Percentiles rank a stretch among this genome's conserved stretches.
phyloP scores from a whole-genome alignment of 1,140 invertebrate genomes.

The Calliphora vicina region DNA sequence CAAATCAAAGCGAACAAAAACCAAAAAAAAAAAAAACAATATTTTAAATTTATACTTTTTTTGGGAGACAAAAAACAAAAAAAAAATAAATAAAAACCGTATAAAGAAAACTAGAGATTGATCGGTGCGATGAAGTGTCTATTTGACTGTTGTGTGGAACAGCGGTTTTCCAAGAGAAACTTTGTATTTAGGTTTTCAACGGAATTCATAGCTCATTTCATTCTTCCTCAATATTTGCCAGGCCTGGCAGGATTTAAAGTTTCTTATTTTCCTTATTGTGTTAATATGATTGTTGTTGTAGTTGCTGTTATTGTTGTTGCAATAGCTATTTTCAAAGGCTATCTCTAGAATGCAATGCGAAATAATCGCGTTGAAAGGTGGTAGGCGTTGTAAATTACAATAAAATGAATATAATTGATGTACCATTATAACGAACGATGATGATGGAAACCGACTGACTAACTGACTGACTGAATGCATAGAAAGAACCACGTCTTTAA shows the following conservation, averaged over 20 bases:
- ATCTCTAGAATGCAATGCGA: conserved; percentile 2
- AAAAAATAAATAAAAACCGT: too few species aligned
- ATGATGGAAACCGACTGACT: too few species aligned
- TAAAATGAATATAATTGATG: conserved; percentile 35
- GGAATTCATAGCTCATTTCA: neutral
- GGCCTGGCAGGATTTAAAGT: neutral
- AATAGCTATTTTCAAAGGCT: neutral
- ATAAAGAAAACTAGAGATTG: conserved; percentile 19
- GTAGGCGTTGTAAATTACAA: conserved; percentile 35
- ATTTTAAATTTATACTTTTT: neutral
- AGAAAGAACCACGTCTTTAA: neutral
- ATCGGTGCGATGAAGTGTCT: conserved; percentile 32
- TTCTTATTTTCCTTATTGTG: neutral
- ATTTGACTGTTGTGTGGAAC: conserved; percentile 24
- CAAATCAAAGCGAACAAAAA: neutral
- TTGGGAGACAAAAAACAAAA: neutral
- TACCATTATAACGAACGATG: conserved; percentile 8
- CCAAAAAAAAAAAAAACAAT: neutral
- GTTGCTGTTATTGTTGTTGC: neutral
- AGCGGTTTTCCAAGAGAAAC: conserved; percentile 19
- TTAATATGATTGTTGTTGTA: conserved; percentile 8
- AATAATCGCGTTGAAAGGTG: conserved; percentile 33
- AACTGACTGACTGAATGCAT: too few species aligned
- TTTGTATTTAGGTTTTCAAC: conserved; percentile 18
- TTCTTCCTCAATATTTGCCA: neutral